A percentile compares a stretch with the other conserved stretches of the same genome.
Evolutionary conservation across 2,797 vertebrate species (phyloP).

Genomic region (Anomalospiza imberbis): DNA sequence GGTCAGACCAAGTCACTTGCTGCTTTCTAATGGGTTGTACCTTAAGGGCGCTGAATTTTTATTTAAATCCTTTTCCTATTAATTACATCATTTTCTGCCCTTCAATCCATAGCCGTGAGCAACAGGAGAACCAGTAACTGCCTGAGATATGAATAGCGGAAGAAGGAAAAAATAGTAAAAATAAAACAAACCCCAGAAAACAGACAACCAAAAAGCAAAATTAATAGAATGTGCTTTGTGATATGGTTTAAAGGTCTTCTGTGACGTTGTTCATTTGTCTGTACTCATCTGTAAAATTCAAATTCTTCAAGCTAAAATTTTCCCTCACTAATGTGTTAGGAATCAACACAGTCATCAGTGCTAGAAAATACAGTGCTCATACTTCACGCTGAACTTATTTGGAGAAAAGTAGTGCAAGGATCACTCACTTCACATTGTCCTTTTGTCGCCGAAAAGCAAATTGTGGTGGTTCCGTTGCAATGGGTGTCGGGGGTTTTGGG

Average conservation of each 20-base stretch:
- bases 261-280: background rate
- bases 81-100: background rate
- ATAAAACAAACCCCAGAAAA: background rate
- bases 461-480: background rate
- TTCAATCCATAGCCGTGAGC: background rate
- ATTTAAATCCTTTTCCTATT: background rate
- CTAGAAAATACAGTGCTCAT: background rate
- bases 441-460: background rate
- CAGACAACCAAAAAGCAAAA: background rate
- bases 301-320: background rate
- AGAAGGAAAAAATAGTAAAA: background rate
- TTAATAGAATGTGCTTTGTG: background rate
- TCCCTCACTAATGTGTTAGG: background rate
- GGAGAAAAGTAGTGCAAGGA: background rate
- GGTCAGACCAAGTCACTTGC: background rate
- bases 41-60: background rate
- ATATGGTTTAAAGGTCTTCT: background rate
- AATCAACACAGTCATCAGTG: background rate
- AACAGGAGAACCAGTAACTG: background rate
- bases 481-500: accelerated
- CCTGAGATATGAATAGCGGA: background rate
- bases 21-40: background rate
- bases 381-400: background rate
- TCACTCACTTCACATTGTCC: background rate
- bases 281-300: background rate